Base-by-base conservation (phyloP, 1,140 invertebrate species). In the Tenebrio molitor region DNA sequence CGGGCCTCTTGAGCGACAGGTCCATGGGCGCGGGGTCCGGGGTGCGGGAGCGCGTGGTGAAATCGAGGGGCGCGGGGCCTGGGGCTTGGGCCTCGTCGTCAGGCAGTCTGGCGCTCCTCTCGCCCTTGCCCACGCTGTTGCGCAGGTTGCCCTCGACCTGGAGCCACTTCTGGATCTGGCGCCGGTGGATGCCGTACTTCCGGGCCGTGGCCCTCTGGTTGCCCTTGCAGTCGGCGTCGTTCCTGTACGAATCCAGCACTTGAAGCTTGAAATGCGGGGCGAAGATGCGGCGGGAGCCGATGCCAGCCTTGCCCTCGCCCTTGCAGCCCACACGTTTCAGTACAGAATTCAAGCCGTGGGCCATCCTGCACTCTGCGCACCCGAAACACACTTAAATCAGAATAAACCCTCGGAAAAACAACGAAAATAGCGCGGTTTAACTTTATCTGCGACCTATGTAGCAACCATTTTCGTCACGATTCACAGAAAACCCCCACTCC, bases 121-220 rank as follows among this genome's bases (percentile, higher is more conserved):
- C 50, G 65, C 42, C 50, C 21, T 58, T 29, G 50, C 50, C 50
- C 21, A 91, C 88, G 62, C 88, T 90, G 50, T 88, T 91, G 75
- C 91, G 86, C 33, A 95, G 83, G 77, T 89, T 90, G 25, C 88
- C 88, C 81, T 95, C 92, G 75, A 91, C 92, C 83, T 94, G 93
- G 65, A 95, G 82, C 93, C 93, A 95, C 85, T 95, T 95, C 82
- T 95, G 93, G 64, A 95, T 94, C 82, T 95, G 93, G 19, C 93
- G 86, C 8, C 93, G 86, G 80, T 95, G 93, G 58, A 95, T 95
- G 12, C 92, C 91, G 80, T 94, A 95, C 82, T 95, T 95, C 70
- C 93, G 87, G 2, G 93, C 94, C 0, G 93, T 95, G 0, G 94
- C 92, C 10, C 93, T 85, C 79, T 95, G 93, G 82, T 95, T 95